Percentiles rank a stretch among this genome's conserved stretches.
These are phyloP conservation scores for Rhincodon typus DNA, from an alignment of 2,797 vertebrate genomes.

Conservation along the genomic window DNA sequence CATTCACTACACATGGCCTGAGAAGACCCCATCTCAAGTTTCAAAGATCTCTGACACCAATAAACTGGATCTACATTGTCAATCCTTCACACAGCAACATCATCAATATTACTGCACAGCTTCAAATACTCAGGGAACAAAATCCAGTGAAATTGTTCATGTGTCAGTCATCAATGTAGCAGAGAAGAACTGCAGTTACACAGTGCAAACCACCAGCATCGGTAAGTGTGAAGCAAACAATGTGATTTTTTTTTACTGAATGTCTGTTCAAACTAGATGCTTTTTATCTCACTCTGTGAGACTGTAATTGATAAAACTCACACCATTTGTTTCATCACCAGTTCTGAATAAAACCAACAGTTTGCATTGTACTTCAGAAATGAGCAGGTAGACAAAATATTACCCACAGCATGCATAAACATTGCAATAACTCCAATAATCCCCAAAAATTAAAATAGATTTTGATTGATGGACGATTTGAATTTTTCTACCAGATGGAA, in stretches of 20 bases:
- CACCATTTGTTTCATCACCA: background rate
- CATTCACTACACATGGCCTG: background rate
- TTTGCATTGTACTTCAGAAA: too few species aligned
- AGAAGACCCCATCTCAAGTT: background rate
- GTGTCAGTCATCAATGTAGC: background rate
- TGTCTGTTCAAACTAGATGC: too few species aligned
- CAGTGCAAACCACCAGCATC: rapidly evolving
- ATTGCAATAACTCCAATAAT: background rate
- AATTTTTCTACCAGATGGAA: too few species aligned
- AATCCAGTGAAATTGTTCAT: background rate
- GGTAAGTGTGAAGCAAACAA: background rate
- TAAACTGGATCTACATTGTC: background rate
- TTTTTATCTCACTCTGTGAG: background rate
- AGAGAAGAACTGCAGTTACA: background rate
- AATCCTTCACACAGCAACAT: background rate
- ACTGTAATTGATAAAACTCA: background rate
- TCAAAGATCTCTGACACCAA: background rate
- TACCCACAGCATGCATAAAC: background rate
- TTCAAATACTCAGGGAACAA: background rate
- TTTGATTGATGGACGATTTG: too few species aligned
- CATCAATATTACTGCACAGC: conserved; percentile 15
- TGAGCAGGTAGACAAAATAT: background rate
- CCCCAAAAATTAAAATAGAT: too few species aligned
- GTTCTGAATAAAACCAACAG: background rate
- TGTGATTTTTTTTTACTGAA: background rate